These are phyloP conservation scores for Drepana arcuata DNA, from an alignment of 1,140 invertebrate genomes.

Conservation along the genomic window DNA sequence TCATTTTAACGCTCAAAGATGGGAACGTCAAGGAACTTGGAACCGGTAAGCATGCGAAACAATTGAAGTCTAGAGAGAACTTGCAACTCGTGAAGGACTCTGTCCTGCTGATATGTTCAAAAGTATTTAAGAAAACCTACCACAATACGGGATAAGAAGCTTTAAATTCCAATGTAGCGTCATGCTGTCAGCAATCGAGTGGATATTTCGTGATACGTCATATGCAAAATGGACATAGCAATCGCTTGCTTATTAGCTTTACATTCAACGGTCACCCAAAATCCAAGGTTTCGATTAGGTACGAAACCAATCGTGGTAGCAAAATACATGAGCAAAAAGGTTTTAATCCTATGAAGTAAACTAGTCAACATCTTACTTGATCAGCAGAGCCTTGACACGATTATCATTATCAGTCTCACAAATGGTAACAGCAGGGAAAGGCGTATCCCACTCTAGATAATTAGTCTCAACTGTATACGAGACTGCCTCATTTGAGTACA, in stretches of 20 bases:
- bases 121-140: too few relatives aligned
- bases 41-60: too few relatives aligned
- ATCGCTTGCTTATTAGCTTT: too few relatives aligned
- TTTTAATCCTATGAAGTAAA: not conserved
- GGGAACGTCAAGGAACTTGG: too few relatives aligned
- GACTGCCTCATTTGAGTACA: constrained; percentile 30
- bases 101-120: too few relatives aligned
- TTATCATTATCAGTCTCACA: constrained; percentile 73
- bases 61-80: too few relatives aligned
- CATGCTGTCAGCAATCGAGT: not conserved
- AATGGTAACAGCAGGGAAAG: constrained; percentile 76
- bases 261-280: too few relatives aligned
- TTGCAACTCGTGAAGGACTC: too few relatives aligned
- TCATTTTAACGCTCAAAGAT: not conserved
- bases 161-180: too few relatives aligned
- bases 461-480: constrained; percentile 73
- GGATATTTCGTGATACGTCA: not conserved
- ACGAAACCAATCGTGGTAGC: too few relatives aligned
- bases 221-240: not conserved
- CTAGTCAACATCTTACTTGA: constrained; percentile 16
- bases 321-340: not conserved
- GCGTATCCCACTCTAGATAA: constrained; percentile 78
- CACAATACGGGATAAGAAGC: too few relatives aligned
- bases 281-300: too few relatives aligned
- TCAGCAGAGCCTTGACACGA: constrained; percentile 46